Conservation (phyloP, 23 tunicate genomes). For the Diplosoma virens region DNA sequence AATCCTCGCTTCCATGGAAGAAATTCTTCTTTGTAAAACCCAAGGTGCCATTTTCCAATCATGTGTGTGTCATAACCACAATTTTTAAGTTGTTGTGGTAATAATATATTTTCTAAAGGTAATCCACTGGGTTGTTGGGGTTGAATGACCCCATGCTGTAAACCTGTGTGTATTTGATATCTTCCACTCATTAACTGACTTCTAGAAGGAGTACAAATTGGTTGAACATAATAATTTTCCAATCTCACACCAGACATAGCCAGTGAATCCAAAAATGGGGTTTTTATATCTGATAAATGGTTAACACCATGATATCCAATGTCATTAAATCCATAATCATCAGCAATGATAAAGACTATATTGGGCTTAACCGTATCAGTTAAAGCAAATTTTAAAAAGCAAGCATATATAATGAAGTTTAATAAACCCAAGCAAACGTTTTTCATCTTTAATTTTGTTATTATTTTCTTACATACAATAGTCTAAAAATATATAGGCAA, state of each 20-base stretch:
- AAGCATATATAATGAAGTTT: not conserved
- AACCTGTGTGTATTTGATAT: constrained; percentile 79
- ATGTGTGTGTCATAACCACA: constrained; percentile 77
- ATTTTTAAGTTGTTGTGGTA: constrained; percentile 64
- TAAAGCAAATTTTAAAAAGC: not conserved
- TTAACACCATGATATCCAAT: constrained; percentile 45
- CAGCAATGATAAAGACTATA: constrained; percentile 16
- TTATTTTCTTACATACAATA: too few relatives aligned
- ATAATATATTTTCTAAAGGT: constrained; percentile 67
- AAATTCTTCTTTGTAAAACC: constrained; percentile 67
- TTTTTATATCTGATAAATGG: constrained; percentile 52
- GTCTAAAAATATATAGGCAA: too few relatives aligned
- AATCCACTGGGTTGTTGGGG: constrained; percentile 50
- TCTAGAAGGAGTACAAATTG: constrained; percentile 74
- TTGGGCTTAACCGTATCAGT: not conserved
- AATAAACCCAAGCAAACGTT: not conserved
- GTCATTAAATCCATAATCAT: constrained; percentile 81
- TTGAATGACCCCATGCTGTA: constrained; percentile 57
- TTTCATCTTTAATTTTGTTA: too few relatives aligned
- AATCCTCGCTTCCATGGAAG: constrained; percentile 72
- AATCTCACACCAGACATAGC: constrained; percentile 58
- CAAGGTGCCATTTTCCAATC: constrained; percentile 90
- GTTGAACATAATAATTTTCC: constrained; percentile 91
- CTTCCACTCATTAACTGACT: constrained; percentile 87
- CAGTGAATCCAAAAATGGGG: constrained; percentile 82